Conservation (phyloP, 2,797 vertebrate genomes). For the Tragelaphus eurycerus region DNA sequence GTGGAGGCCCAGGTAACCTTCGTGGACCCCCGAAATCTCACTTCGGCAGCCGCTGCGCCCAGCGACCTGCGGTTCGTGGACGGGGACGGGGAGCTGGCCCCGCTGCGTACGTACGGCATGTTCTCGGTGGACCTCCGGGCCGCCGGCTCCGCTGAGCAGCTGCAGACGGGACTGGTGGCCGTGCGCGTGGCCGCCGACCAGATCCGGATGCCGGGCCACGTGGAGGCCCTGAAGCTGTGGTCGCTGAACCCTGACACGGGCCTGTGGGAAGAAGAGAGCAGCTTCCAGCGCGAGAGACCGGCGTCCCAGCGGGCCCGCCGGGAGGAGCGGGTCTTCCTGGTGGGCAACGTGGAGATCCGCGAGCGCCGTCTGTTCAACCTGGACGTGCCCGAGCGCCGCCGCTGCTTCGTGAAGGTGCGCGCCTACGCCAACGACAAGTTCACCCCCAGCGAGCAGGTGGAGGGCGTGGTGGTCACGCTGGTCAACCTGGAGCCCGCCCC, state of each 20-base stretch:
- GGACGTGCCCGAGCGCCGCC: constrained; percentile 95
- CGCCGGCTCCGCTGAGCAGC: constrained; percentile 82
- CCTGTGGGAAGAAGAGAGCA: constrained; percentile 94
- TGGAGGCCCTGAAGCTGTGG: constrained; percentile 94
- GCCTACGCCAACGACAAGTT: constrained; percentile 97
- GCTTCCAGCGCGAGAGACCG: constrained; percentile 79
- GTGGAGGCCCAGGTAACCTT: constrained; percentile 96
- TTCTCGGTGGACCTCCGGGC: constrained; percentile 95
- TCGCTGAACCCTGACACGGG: constrained; percentile 94
- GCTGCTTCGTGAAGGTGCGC: constrained; percentile 97
- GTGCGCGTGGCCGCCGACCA: constrained; percentile 91
- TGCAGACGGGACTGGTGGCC: constrained; percentile 89
- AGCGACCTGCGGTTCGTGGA: constrained; percentile 94
- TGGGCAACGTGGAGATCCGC: constrained; percentile 95
- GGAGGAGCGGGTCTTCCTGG: constrained; percentile 96
- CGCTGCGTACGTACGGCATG: constrained; percentile 96
- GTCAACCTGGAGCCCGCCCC: constrained; percentile 95
- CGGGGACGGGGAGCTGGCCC: constrained; percentile 90
- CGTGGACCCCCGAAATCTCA: constrained; percentile 94
- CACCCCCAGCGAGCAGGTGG: constrained; percentile 90
- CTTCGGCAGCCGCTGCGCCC: constrained; percentile 88
- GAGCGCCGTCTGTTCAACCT: constrained; percentile 97
- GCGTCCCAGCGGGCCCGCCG: constrained; percentile 84
- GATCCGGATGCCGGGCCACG: constrained; percentile 92
- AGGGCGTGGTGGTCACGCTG: constrained; percentile 93